These are phyloP conservation scores for Dicrurus megarhynchus DNA, from an alignment of 2,113 vertebrate species.

Conservation along the genomic window DNA sequence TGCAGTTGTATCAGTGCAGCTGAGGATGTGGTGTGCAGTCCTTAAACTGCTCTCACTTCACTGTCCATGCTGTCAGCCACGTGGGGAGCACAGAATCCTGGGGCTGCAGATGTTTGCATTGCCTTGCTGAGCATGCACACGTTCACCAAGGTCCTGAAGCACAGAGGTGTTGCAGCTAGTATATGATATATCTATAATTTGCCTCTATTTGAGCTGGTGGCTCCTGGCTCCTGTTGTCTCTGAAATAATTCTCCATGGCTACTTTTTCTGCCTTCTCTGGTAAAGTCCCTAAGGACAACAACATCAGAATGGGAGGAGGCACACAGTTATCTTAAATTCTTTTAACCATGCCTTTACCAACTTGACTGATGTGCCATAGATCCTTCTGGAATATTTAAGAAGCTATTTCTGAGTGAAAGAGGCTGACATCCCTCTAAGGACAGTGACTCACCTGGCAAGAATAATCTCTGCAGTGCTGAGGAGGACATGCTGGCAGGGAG, in stretches of 20 bases:
- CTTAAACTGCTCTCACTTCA: background rate
- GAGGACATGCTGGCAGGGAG: background rate
- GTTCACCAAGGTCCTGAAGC: background rate
- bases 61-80: background rate
- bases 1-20: accelerated
- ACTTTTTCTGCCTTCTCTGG: background rate
- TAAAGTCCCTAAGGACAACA: background rate
- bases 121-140: background rate
- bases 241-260: background rate
- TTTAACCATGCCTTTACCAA: background rate
- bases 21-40: background rate
- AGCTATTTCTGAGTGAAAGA: background rate
- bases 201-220: background rate
- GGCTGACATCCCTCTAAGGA: background rate
- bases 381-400: background rate
- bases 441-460: constrained; percentile 13
- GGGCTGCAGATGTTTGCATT: background rate
- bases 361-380: background rate
- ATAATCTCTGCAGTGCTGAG: background rate
- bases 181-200: background rate
- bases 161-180: background rate
- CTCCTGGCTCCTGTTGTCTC: background rate
- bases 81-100: background rate
- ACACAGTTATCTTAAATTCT: background rate
- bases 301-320: background rate